A percentile compares a stretch with the other conserved stretches of the same genome.
Evolutionary conservation across 2,888 invertebrate species (phyloP).

Genomic region (Acronicta leporina): DNA sequence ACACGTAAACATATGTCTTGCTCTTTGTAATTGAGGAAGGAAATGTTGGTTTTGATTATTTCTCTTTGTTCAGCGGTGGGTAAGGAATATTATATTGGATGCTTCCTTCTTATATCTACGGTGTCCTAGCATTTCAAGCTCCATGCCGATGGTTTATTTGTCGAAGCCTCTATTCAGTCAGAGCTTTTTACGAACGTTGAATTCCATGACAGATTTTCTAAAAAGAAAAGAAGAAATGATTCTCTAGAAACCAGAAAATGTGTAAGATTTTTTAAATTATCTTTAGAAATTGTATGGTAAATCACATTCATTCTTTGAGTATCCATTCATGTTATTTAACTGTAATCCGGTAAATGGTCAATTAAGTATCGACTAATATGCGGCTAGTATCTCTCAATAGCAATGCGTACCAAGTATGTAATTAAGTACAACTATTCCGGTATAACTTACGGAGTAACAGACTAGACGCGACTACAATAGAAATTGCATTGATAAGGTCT

Average conservation of each 20-base stretch:
- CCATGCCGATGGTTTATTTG: too few relatives aligned
- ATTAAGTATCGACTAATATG: slow-evolving; percentile 10
- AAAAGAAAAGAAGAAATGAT: too few relatives aligned
- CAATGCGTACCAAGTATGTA: slow-evolving; percentile 20
- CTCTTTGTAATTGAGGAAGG: slow-evolving; percentile 48
- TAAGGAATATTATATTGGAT: neutral
- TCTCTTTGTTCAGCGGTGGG: slow-evolving; percentile 6
- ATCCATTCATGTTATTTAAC: slow-evolving; percentile 9
- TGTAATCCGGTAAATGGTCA: slow-evolving; percentile 12
- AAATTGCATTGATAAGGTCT: slow-evolving; percentile 61
- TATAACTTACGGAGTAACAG: slow-evolving; percentile 38
- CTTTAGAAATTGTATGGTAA: too few relatives aligned
- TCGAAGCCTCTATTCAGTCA: too few relatives aligned
- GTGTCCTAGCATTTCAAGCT: neutral
- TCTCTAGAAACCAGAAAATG: neutral
- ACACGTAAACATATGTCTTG: slow-evolving; percentile 64
- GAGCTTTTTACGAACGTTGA: too few relatives aligned
- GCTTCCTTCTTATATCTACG: neutral
- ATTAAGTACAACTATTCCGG: slow-evolving; percentile 35
- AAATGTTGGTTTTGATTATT: slow-evolving; percentile 28
- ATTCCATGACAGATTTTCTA: neutral
- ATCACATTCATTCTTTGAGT: neutral
- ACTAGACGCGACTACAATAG: slow-evolving; percentile 56
- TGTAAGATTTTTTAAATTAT: too few relatives aligned
- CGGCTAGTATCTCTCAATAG: slow-evolving; percentile 14